Evolutionary conservation across 2,797 vertebrate genomes (phyloP).

Genomic region (Nyctibius grandis): DNA sequence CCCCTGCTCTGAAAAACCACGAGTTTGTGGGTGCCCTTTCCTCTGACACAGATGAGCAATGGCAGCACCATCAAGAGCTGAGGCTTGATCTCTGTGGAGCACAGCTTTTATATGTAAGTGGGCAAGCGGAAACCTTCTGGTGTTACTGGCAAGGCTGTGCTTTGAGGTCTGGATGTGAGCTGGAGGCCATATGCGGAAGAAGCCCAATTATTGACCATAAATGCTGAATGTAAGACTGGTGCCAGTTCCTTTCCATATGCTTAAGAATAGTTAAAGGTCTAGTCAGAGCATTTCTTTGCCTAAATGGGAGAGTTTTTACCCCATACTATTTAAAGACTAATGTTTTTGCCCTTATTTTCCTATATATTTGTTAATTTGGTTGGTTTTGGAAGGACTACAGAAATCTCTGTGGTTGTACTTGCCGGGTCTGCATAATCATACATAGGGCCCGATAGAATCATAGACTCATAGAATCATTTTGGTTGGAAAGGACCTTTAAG

Average conservation of each 20-base stretch:
- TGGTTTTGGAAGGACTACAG: background rate
- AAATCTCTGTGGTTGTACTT: background rate
- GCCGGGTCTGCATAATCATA: rapidly evolving
- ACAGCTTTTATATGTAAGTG: background rate
- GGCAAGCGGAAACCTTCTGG: background rate
- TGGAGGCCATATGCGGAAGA: background rate
- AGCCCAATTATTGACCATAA: rapidly evolving
- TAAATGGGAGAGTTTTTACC: background rate
- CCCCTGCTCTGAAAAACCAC: background rate
- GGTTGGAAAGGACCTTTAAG: no score
- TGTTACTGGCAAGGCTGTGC: background rate
- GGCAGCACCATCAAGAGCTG: background rate
- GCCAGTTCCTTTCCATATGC: background rate
- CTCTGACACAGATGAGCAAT: background rate
- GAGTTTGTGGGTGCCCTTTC: background rate
- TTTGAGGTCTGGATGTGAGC: background rate
- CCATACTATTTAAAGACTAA: background rate
- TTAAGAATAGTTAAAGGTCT: background rate
- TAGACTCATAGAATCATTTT: no score
- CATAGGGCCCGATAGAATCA: rapidly evolving
- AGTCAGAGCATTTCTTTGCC: background rate
- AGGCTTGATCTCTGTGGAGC: background rate
- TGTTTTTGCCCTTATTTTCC: background rate
- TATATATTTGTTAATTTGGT: background rate
- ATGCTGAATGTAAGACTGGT: background rate